Evolutionary conservation across 2,888 invertebrate genomes (phyloP).

Genomic region (Melanophora roralis): DNA sequence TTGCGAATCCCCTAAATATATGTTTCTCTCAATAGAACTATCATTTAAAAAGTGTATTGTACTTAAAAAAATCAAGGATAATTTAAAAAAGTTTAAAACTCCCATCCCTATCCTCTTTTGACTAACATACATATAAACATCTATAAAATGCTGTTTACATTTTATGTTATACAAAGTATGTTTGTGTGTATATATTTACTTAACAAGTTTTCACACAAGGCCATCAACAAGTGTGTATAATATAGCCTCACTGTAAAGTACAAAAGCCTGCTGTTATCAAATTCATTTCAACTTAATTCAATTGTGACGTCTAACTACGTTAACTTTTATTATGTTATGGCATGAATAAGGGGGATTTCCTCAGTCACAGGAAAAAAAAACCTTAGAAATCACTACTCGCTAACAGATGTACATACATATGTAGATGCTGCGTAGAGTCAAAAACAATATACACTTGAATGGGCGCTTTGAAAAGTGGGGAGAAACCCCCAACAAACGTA

Average conservation of each 20-base stretch:
- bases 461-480: neutral
- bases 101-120: conserved; percentile 31
- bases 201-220: neutral
- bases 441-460: neutral
- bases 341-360: conserved; percentile 50
- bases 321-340: conserved; percentile 35
- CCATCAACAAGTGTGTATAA: neutral
- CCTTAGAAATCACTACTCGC: conserved; percentile 9
- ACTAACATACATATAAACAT: neutral
- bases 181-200: too few relatives aligned
- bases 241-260: neutral
- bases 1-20: too few relatives aligned
- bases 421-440: conserved; percentile 29
- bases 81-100: too few relatives aligned
- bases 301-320: conserved; percentile 54
- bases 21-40: too few relatives aligned
- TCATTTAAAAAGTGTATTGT: too few relatives aligned
- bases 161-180: too few relatives aligned
- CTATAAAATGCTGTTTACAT: neutral
- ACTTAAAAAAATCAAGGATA: too few relatives aligned
- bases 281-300: conserved; percentile 53
- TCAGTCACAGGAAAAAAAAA: conserved; percentile 32
- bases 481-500: neutral
- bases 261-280: conserved; percentile 38
- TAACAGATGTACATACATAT: conserved; percentile 16